Base-by-base conservation (phyloP, 2,113 vertebrate genomes). In the Ardeotis arabs region DNA sequence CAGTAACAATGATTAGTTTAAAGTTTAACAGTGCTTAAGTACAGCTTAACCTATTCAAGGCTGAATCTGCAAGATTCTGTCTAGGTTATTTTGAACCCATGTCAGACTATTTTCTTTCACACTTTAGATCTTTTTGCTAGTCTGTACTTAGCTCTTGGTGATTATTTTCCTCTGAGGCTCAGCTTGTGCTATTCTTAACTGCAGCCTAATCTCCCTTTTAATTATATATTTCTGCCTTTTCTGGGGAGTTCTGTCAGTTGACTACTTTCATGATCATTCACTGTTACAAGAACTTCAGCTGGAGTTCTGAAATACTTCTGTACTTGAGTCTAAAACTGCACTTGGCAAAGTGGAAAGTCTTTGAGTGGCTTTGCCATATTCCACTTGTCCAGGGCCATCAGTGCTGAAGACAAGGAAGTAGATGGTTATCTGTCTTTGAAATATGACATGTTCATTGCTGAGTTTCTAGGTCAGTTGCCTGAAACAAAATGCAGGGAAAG, bases 61-160 rank as follows among this genome's bases (percentile, higher is more conserved):
- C 23, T 68, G 24, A 81, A 45, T 55, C 15, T 35, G 55, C 12
- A 50, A 16, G 21, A 21, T 50, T 58, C 2, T 22, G 0, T 37
- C n/a, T 7, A 13, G 29, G n/a, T 35, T 63, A 9, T 25, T 53
- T 56, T 39, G 5, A 93, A 58, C 24, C 22, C 0, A 27, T 35
- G n/a, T 62, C 41, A 22, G 37, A 19, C 7, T 35, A 19, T 31
- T 29, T 50, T 8, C 6, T 41, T 21, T 35, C 9, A 27, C 1
- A 2, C 25, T 50, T 37, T 0, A 1, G 12, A 47, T 59, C 4
- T 33, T 55, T 35, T 45, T 59, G 21, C 9, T 41, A 33, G n/a
- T 24, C 24, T n/a, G 4, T 55, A 17, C 23, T 77, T n/a, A 25
- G 17, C 37, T 33, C 8, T 68, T 45, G 8, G 47, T 59, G 27